These are phyloP conservation scores for Leptopterna dolabrata DNA, from an alignment of 2,888 invertebrate species.

Conservation along the genomic window DNA sequence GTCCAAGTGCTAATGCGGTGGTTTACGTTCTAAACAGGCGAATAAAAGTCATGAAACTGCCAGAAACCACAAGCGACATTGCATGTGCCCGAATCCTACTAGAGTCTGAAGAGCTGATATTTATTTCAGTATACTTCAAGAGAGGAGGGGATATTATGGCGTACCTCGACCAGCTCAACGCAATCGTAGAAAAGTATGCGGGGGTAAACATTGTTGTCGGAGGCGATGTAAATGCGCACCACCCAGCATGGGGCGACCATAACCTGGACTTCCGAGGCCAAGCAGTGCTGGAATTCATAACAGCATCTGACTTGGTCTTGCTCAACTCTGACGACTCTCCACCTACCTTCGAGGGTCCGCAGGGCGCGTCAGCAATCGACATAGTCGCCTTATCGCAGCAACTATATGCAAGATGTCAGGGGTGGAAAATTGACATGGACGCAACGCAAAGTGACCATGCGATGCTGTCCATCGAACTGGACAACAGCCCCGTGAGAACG, in stretches of 20 bases:
- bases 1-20: background rate
- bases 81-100: background rate
- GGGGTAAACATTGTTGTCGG: background rate
- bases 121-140: background rate
- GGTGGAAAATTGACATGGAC: no score
- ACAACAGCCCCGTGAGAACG: no score
- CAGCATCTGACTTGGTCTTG: background rate
- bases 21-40: background rate
- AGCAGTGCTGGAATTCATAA: background rate
- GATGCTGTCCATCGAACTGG: no score
- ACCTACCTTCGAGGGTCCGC: background rate
- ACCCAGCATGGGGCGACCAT: background rate
- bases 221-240: constrained; percentile 5
- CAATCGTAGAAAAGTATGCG: background rate
- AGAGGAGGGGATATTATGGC: background rate
- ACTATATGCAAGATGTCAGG: no score
- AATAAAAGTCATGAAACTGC: background rate
- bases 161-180: background rate
- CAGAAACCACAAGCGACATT: background rate
- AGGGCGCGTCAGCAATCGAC: no score
- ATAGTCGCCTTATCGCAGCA: no score
- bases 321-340: background rate
- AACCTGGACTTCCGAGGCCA: background rate
- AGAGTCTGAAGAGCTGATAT: background rate
- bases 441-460: no score